A percentile compares a stretch with the other conserved stretches of the same genome.
Conservation (phyloP, 2,113 vertebrate species). For the Cygnus atratus region DNA sequence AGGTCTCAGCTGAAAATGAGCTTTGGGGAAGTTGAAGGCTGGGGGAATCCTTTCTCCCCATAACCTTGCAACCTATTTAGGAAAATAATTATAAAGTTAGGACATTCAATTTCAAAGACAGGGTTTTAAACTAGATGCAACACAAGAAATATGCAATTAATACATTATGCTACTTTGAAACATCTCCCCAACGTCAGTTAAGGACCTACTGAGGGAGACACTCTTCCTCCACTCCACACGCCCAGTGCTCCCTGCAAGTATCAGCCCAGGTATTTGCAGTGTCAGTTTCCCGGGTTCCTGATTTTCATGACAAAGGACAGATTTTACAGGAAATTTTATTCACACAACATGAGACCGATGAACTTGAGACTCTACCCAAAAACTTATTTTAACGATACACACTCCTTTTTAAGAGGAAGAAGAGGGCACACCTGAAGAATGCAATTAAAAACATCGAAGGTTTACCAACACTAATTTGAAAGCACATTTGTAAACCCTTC, state of each 20-base stretch:
- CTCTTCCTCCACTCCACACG: fast-evolving
- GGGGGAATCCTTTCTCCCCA: not conserved
- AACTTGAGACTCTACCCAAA: not conserved
- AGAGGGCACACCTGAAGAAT: not conserved
- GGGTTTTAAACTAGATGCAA: not conserved
- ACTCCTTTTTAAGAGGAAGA: not conserved
- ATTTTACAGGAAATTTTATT: not conserved
- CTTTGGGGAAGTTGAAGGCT: not conserved
- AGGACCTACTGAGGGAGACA: fast-evolving
- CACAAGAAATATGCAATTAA: not conserved
- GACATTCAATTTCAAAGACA: not conserved
- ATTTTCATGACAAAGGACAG: not conserved
- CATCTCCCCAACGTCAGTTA: not conserved
- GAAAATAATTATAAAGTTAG: not conserved
- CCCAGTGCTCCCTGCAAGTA: not conserved
- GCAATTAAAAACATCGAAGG: not conserved
- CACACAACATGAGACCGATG: not conserved
- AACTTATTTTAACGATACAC: not conserved
- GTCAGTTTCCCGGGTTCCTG: not conserved
- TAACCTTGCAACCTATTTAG: not conserved
- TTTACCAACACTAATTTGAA: not conserved
- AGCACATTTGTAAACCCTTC: not conserved
- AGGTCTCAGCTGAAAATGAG: not conserved
- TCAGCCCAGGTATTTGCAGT: not conserved
- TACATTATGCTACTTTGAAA: not conserved